Evolutionary conservation across 2,113 vertebrate species (phyloP).

Genomic region (Camelus dromedarius): DNA sequence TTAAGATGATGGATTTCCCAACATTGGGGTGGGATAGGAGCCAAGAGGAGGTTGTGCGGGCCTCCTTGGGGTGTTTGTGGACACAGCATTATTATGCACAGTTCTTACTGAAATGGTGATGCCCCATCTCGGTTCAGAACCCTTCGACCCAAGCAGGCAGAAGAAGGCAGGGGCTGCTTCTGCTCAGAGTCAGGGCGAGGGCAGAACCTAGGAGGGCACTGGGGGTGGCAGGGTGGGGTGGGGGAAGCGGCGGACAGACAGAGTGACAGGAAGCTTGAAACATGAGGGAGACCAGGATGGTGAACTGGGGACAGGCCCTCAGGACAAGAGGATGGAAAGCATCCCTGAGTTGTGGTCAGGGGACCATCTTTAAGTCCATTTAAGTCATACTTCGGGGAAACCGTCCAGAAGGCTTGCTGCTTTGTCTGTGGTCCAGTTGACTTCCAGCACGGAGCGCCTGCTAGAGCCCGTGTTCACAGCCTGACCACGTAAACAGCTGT

Average conservation of each 20-base stretch:
- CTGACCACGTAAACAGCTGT: fast-evolving
- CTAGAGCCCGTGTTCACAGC: neutral
- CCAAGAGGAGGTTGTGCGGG: fast-evolving
- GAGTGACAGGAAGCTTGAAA: too few species aligned
- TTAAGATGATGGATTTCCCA: neutral
- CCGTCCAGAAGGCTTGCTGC: fast-evolving
- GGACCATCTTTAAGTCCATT: neutral
- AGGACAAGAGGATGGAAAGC: neutral
- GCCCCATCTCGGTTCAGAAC: neutral
- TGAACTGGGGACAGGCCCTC: neutral
- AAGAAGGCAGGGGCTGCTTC: neutral
- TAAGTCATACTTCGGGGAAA: neutral
- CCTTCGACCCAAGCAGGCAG: fast-evolving
- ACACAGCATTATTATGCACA: fast-evolving
- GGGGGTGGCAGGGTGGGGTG: neutral
- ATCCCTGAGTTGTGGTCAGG: neutral
- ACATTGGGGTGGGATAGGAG: fast-evolving
- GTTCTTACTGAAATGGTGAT: fast-evolving
- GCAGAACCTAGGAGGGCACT: neutral
- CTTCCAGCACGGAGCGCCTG: neutral
- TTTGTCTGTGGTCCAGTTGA: neutral
- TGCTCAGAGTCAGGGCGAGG: neutral
- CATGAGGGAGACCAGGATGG: neutral
- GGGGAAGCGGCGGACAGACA: neutral
- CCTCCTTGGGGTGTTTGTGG: neutral